These are phyloP conservation scores for Microplitis mediator DNA, from an alignment of 1,140 invertebrate species.

Conservation along the genomic window DNA sequence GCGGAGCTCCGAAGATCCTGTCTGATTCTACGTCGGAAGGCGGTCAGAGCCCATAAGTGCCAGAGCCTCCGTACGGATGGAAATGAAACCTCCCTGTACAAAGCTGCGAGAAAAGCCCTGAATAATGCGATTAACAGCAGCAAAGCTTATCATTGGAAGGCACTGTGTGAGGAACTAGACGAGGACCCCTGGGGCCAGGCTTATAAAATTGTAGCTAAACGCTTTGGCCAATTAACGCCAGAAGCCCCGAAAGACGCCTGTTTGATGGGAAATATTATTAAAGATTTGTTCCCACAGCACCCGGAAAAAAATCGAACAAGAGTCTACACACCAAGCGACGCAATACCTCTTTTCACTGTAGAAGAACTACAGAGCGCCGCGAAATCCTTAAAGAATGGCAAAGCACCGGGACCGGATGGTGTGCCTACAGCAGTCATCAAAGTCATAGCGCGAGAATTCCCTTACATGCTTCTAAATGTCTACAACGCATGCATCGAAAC, in stretches of 20 bases:
- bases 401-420: too few relatives aligned
- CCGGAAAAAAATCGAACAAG: too few relatives aligned
- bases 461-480: too few relatives aligned
- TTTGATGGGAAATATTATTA: not conserved
- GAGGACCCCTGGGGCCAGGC: slow-evolving; percentile 29
- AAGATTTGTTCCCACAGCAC: too few relatives aligned
- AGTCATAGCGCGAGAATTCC: too few relatives aligned
- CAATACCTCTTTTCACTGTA: too few relatives aligned
- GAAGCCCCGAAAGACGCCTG: not conserved
- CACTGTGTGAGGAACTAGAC: slow-evolving; percentile 29
- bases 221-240: not conserved
- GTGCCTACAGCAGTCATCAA: too few relatives aligned
- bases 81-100: too few relatives aligned
- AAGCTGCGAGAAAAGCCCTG: not conserved
- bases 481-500: too few relatives aligned
- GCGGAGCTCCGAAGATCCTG: not conserved
- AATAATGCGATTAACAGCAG: not conserved
- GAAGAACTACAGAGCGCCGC: too few relatives aligned
- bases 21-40: not conserved
- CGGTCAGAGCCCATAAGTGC: not conserved
- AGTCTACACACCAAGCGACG: too few relatives aligned
- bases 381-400: too few relatives aligned
- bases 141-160: slow-evolving; percentile 23
- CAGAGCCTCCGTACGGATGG: not conserved
- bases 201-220: slow-evolving; percentile 25